Conservation (phyloP, 2,888 invertebrate genomes). For the Encarsia formosa region DNA sequence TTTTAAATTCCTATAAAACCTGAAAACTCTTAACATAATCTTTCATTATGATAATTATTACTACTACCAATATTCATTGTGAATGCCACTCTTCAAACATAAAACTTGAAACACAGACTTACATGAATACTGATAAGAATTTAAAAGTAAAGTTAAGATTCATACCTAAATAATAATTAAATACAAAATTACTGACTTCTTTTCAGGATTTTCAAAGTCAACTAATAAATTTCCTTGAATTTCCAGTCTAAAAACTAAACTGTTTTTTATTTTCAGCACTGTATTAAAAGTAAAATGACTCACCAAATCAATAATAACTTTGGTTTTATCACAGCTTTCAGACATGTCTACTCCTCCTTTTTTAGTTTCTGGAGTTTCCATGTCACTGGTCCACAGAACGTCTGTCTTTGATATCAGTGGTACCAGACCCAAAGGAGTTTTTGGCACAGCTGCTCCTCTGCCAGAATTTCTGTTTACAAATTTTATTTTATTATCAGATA, state of each 20-base stretch:
- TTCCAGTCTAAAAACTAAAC: neutral
- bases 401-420: conserved; percentile 37
- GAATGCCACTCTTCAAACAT: too few relatives aligned
- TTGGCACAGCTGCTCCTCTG: conserved; percentile 34
- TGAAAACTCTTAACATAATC: too few relatives aligned
- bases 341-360: too few relatives aligned
- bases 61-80: too few relatives aligned
- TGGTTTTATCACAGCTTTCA: conserved; percentile 9
- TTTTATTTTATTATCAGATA: too few relatives aligned
- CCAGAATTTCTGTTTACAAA: conserved; percentile 33
- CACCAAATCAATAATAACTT: conserved; percentile 10
- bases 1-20: too few relatives aligned
- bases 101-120: neutral
- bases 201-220: too few relatives aligned
- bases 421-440: conserved; percentile 36
- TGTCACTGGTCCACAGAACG: conserved; percentile 39
- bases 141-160: neutral
- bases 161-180: neutral
- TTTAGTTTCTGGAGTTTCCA: conserved; percentile 39
- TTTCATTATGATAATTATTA: too few relatives aligned
- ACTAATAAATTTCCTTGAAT: too few relatives aligned
- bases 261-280: neutral
- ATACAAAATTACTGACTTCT: neutral
- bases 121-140: neutral
- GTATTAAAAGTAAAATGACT: too few relatives aligned